Base-by-base conservation (phyloP, 2,888 invertebrate genomes). In the Apamea monoglypha region DNA sequence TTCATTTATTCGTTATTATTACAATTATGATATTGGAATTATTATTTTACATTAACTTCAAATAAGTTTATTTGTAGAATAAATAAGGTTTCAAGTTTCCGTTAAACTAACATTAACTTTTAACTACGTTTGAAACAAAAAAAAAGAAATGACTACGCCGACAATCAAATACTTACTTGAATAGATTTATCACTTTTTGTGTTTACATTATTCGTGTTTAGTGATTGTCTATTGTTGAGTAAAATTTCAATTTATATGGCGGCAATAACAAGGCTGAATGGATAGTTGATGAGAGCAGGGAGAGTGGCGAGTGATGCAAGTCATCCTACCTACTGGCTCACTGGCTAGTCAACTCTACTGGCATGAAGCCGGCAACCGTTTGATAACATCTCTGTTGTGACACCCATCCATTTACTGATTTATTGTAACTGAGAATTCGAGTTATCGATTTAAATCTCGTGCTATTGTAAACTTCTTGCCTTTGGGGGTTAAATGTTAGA, bases 181-280 rank as follows among this genome's bases (percentile, higher is more conserved):
- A 84, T 68, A 68, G 53, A 66, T 85, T 84, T 84, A 77, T 77
- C 80, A 81, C 74, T 86, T 83, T 88, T 83, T 80, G 80, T 89
- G 88, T 90, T 89, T 87, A 82, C 74, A 87, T 85, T 87, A 83
- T 83, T 85, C 80, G 82, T 73, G 87, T 80, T 77, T 87, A 86
- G 89, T 90, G 89, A 90, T 88, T 88, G 85, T 89, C 89, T 83
- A 91, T 93, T 93, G 92, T 93, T 87, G 80, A 76, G 81, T 89
- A 83, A 85, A 85, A 89, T 87, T 92, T 91, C 90, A 91, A 92
- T 92, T 91, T 83, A 86, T 85, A 85, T 78, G 77, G 78, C 83
- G 86, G 84, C 80, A 87, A 79, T 85, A 87, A 89, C 79, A 89
- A 88, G 86, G 71, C 75, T 90, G 79, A 90, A 90, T 89, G 83